Evolutionary conservation across 2,113 vertebrate genomes (phyloP).

Genomic region (Lucifuga dentata): DNA sequence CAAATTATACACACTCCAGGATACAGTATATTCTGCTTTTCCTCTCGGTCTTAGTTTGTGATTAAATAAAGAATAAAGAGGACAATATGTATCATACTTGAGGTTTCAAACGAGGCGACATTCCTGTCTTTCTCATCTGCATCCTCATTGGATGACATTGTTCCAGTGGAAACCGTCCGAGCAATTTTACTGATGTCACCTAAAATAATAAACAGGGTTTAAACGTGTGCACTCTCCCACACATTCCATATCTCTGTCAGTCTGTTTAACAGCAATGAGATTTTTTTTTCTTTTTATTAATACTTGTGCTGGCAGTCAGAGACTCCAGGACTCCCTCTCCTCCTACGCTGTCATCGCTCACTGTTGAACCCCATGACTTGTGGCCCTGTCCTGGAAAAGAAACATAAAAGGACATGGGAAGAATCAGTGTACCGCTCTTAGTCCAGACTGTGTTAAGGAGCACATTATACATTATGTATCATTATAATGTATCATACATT

Average conservation of each 20-base stretch:
- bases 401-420: neutral
- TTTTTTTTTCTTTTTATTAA: neutral
- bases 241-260: neutral
- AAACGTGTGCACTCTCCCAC: neutral
- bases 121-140: slow-evolving; percentile 84
- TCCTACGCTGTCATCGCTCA: slow-evolving; percentile 83
- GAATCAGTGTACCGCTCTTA: neutral
- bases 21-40: neutral
- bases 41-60: no score
- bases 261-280: neutral
- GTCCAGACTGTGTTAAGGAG: no score
- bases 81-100: slow-evolving; percentile 77
- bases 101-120: slow-evolving; percentile 81
- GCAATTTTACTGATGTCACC: slow-evolving; percentile 88
- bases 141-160: slow-evolving; percentile 89
- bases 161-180: slow-evolving; percentile 85
- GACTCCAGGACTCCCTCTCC: slow-evolving; percentile 81
- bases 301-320: slow-evolving; percentile 81
- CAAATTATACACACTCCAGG: neutral
- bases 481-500: no score
- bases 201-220: slow-evolving; percentile 53
- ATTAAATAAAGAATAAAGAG: no score
- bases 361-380: slow-evolving; percentile 91
- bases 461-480: no score
- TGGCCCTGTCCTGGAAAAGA: slow-evolving; percentile 82